Percentiles rank a stretch among this genome's conserved stretches.
Evolutionary conservation across 2,797 vertebrate genomes (phyloP).

Genomic region (Danio aesculapii): DNA sequence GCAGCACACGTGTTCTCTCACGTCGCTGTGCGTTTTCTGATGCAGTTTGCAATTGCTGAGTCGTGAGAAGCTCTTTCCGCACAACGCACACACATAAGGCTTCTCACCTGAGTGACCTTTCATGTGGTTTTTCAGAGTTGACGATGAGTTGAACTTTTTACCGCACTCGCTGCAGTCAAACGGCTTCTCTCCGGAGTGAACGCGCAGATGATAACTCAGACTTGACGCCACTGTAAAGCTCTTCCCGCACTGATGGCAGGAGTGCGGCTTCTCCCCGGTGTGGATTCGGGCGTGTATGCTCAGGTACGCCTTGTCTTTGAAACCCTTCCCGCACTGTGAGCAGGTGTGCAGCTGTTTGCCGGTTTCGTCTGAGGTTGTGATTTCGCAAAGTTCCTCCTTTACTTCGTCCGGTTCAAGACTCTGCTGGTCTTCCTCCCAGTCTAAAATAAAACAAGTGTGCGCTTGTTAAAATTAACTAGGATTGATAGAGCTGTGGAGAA

Average conservation of each 20-base stretch:
- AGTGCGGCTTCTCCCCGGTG: neutral
- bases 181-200: conserved; percentile 20
- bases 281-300: neutral
- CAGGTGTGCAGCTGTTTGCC: neutral
- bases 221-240: neutral
- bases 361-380: neutral
- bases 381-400: neutral
- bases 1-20: conserved; percentile 1
- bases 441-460: neutral
- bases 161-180: neutral
- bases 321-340: neutral
- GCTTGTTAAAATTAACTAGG: too few relatives aligned
- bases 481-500: too few relatives aligned
- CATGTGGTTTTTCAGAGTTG: neutral
- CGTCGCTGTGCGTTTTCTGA: neutral
- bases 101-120: neutral
- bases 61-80: neutral
- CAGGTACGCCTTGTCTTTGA: neutral
- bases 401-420: neutral
- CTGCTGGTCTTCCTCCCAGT: neutral
- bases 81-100: neutral
- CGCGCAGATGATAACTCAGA: neutral
- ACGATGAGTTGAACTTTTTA: neutral
- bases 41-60: neutral
- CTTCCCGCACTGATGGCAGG: neutral